Evolutionary conservation across 1,140 invertebrate genomes (phyloP).

Genomic region (Wasmannia auropunctata): DNA sequence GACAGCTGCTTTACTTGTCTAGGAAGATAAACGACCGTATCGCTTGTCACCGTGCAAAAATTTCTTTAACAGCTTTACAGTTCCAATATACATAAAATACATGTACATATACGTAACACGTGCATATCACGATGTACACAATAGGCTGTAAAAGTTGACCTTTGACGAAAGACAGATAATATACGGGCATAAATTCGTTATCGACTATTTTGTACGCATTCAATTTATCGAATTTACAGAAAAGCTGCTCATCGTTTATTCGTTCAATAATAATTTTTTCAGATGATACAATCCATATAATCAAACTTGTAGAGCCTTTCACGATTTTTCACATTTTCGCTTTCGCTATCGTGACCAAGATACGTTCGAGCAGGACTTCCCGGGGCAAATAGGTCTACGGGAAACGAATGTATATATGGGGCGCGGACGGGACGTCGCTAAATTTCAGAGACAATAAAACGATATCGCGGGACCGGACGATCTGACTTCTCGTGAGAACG

Average conservation of each 20-base stretch:
- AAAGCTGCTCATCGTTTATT: neutral
- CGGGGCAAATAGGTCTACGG: neutral
- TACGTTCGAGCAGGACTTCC: neutral
- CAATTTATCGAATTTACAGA: neutral
- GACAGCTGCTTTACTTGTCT: constrained; percentile 68
- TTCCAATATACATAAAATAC: neutral
- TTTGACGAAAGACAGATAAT: neutral
- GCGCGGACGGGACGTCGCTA: neutral
- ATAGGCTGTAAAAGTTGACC: neutral
- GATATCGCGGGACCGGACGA: constrained; percentile 14
- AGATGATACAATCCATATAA: neutral
- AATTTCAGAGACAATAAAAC: constrained; percentile 48
- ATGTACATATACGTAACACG: neutral
- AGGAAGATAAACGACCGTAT: constrained; percentile 33
- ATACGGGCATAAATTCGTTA: neutral
- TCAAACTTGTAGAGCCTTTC: neutral
- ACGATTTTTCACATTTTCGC: neutral
- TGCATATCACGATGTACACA: neutral
- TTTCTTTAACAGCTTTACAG: neutral
- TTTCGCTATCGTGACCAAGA: neutral
- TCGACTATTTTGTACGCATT: neutral
- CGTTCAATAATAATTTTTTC: neutral
- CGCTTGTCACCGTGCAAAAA: constrained; percentile 20
- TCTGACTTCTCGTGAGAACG: constrained; percentile 67
- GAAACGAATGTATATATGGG: neutral